Base-by-base conservation (phyloP, 2,797 vertebrate genomes). In the Heliangelus exortis region DNA sequence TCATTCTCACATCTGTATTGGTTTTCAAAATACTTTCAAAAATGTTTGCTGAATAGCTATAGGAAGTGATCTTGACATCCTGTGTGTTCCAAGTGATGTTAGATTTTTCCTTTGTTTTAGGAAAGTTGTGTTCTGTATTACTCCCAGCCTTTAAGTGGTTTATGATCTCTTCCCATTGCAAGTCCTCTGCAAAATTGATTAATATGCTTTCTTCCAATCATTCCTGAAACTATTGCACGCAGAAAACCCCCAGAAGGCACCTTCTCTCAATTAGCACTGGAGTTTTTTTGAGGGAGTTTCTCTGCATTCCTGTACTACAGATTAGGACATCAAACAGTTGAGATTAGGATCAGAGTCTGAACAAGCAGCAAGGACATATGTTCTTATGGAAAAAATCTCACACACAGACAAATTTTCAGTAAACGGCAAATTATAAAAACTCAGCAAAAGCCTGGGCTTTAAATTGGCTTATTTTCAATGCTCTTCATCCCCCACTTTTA, bases 341-440 rank as follows among this genome's bases (percentile, higher is more conserved):
- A 94, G 91, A 96, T 97, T 96, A 96, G 63, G 69, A 95, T 94
- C 92, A 81, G 92, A 94, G 36, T 82, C 82, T 90, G 89, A 95
- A 86, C 47, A 91, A 94, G 94, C 87, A 95, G 85, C 87, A 96
- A 96, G 85, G 89, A 90, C 89, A 88, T 88, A 86, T 91, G 91
- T 96, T 96, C 74, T 92, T 93, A 71, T 67, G 85, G 61, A 59
- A 59, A 93, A 93, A 92, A 91, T 95, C 91, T 96, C 87, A 57
- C 79, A 93, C 89, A 91, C 25, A 73, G 43, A 93, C 82, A 86
- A 76, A 76, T 89, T 91, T 95, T 81, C 94, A 90, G 92, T 91
- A 92, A 95, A 96, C 43, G 66, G 59, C 36, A 91, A 74, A 79
- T 92, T 93, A 79, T 63, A 88, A 91, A 96, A 96, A 63, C 77